Conservation (phyloP, 2,888 invertebrate genomes). For the Ecliptopera silaceata region DNA sequence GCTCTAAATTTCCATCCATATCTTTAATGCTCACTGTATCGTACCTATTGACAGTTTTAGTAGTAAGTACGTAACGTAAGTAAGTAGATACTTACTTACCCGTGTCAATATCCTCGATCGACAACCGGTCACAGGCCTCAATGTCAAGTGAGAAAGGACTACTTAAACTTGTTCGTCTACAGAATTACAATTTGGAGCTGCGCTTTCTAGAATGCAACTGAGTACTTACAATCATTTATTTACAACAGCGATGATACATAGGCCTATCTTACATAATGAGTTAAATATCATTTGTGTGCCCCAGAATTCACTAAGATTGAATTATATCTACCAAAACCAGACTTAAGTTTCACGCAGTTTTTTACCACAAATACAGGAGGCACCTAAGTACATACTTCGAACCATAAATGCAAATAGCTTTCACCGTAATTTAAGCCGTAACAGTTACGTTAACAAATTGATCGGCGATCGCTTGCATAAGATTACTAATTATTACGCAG, state of each 20-base stretch:
- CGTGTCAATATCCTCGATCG: constrained; percentile 65
- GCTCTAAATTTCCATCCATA: not conserved
- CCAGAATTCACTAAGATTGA: not conserved
- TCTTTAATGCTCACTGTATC: not conserved
- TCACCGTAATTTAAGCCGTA: constrained; percentile 63
- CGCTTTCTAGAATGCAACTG: constrained; percentile 26
- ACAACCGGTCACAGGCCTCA: constrained; percentile 64
- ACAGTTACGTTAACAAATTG: constrained; percentile 69
- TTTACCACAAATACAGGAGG: not conserved
- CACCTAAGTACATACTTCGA: constrained; percentile 19
- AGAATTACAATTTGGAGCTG: constrained; percentile 53
- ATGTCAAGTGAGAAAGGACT: constrained; percentile 75
- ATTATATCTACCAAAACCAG: too few relatives aligned
- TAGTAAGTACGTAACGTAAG: not conserved
- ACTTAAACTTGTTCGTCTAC: constrained; percentile 45
- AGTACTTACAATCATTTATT: not conserved
- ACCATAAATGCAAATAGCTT: constrained; percentile 60
- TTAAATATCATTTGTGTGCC: not conserved
- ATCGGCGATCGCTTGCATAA: constrained; percentile 70
- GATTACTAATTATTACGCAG: constrained; percentile 40
- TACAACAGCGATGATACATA: too few relatives aligned
- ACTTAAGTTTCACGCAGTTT: not conserved
- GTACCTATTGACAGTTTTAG: not conserved
- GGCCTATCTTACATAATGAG: not conserved
- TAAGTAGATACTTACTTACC: not conserved